Base-by-base conservation (phyloP, 2,113 vertebrate genomes). In the Hyperoodon ampullatus region DNA sequence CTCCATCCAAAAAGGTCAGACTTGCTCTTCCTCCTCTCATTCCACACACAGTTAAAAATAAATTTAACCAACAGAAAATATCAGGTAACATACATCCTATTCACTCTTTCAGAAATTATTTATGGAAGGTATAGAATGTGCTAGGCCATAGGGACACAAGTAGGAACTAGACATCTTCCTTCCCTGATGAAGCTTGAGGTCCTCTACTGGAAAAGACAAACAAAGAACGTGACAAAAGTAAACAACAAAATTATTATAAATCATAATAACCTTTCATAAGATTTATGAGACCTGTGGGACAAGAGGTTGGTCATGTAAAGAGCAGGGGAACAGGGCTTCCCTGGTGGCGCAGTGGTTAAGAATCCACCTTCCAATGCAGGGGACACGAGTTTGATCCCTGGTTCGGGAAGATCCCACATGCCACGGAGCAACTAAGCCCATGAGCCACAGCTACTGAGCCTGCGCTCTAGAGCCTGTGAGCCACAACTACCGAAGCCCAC, bases 1-100 rank as follows among this genome's bases (percentile, higher is more conserved):
- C 28, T 60, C 35, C 53, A 60, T 78, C 71, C 44, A 71, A 74
- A 82, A 82, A 82, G 78, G 28, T 24, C 83, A 63, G 60, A 3
- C 19, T 84, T 83, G 28, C n/a, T 53, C 61, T 68, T 96, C 53
- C 61, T 84, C 42, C 33, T 80, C n/a, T 88, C 9, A 44, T 53
- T 82, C 60, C 87, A 82, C n/a, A 75, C 8, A 23, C 10, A 75
- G 26, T 74, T 88, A 68, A 96, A 90, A 75, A 96, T 68, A 81
- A 68, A 86, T 58, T 65, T 94, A 82, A 88, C 44, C 39, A 75
- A 70, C 60, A 75, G 60, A 81, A 88, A 94, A 75, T 82, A 70
- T 11, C 88, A 75, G 50, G 30, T 80, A 66, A 65, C 44, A 61
- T 72, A 61, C 11, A 75, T 63, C 35, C 21, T 55, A 68, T 94